These are phyloP conservation scores for Oligia strigilis DNA, from an alignment of 2,888 invertebrate species.

Conservation along the genomic window DNA sequence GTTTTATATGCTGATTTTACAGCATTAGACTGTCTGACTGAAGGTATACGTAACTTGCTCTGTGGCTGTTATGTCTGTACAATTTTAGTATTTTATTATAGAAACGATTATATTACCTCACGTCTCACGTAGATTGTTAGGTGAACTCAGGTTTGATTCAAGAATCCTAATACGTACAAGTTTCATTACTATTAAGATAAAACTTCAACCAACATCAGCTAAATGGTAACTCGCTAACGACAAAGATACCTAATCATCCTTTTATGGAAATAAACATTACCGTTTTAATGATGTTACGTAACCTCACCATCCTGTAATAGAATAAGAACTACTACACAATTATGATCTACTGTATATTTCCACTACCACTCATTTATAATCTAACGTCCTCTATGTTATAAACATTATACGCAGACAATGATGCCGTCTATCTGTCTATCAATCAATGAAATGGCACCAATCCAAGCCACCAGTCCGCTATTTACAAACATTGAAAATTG, in stretches of 20 bases:
- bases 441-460: constrained; percentile 74
- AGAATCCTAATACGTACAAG: not conserved
- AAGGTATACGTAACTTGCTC: constrained; percentile 29
- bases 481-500: constrained; percentile 75
- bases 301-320: constrained; percentile 39
- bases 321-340: constrained; percentile 25
- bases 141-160: not conserved
- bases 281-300: constrained; percentile 26
- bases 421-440: constrained; percentile 55
- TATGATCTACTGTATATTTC: constrained; percentile 13
- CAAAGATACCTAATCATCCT: not conserved
- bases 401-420: constrained; percentile 44
- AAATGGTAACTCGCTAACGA: not conserved
- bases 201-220: constrained; percentile 1
- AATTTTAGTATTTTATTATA: not conserved
- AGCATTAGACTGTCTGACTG: not conserved
- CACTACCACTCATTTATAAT: constrained; percentile 44
- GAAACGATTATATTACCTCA: not conserved
- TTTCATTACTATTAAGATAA: not conserved
- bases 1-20: constrained; percentile 32
- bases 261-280: constrained; percentile 19
- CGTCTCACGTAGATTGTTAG: not conserved
- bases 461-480: constrained; percentile 70
- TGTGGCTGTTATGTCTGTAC: not conserved
- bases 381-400: constrained; percentile 43